Evolutionary conservation across 2,888 invertebrate species (phyloP), one percentile per base, ranked within the genome.

Genomic region (Epistrophe grossulariae): DNA sequence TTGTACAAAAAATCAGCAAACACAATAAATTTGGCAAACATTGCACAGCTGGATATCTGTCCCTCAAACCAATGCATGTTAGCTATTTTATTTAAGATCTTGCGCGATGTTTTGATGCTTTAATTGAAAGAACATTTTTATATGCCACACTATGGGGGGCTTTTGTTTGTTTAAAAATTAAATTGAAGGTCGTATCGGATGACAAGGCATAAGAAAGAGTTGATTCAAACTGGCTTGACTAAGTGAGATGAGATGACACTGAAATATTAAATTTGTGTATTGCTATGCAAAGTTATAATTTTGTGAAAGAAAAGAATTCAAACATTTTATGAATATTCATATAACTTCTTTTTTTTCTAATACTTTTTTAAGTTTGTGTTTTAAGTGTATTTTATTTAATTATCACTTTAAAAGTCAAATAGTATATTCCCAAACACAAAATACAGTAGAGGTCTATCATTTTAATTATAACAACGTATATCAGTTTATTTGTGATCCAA

Each of bases 121-220:
- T 80, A 74, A 68, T 79, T 73, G 79, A 73, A 43, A 19, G 59
- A 79, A 79, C 73, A 79, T 66, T 66, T 74, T 68, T 73, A 31
- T 73, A 31, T 77, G 45, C 35, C 40, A 57, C 57, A 31, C 66
- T 15, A 35, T 38, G 48, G 48, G 77, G 66, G 76, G 45, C 35
- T 38, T 77, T 55, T 66, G 52, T 62, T 74, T 74, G 38, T 70
- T 70, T 52, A 24, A 68, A 19, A 52, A 48, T 66, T 52, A 70
- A 70, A 24, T 70, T 50, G 19, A 68, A 68, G 50, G 66, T 50
- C 48, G 66, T 31, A 35, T 66, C 28, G 48, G 48, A 66, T 66
- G 66, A 66, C 66, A 64, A 45, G 64, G 31, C 11, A n/a, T n/a
- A n/a, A 62, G 10, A 60, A 60, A 60, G 13, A 17, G 19, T 60